A percentile compares a stretch with the other conserved stretches of the same genome.
Conservation (phyloP, 2,113 vertebrate species). For the Sylvia atricapilla region DNA sequence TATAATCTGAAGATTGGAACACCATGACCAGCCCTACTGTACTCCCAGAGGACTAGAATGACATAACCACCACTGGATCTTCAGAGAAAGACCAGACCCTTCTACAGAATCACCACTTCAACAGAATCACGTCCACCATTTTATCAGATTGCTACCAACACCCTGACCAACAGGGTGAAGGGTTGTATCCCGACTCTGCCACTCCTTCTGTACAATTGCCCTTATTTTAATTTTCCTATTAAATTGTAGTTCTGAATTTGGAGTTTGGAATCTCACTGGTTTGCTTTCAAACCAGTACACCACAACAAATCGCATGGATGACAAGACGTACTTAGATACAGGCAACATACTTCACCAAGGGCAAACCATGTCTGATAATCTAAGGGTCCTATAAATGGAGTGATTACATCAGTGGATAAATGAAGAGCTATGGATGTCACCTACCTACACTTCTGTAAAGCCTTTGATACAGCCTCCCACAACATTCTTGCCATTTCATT, state of each 20-base stretch:
- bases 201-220: neutral
- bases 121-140: neutral
- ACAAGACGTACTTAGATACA: neutral
- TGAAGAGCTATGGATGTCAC: neutral
- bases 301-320: neutral
- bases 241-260: neutral
- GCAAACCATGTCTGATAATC: neutral
- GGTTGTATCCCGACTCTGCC: neutral
- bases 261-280: neutral
- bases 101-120: neutral
- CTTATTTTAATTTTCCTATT: neutral
- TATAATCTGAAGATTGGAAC: neutral
- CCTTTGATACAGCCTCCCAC: neutral
- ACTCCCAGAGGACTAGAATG: neutral
- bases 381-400: neutral
- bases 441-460: neutral
- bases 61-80: neutral
- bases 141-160: neutral
- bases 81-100: neutral
- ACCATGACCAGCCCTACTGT: neutral
- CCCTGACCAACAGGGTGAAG: too few relatives aligned
- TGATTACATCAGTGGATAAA: neutral
- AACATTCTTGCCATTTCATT: neutral
- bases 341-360: neutral
- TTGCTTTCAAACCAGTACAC: neutral